A percentile compares a stretch with the other conserved stretches of the same genome.
Evolutionary conservation across 2,113 vertebrate genomes (phyloP).

Genomic region (Microcebus griseorufus): DNA sequence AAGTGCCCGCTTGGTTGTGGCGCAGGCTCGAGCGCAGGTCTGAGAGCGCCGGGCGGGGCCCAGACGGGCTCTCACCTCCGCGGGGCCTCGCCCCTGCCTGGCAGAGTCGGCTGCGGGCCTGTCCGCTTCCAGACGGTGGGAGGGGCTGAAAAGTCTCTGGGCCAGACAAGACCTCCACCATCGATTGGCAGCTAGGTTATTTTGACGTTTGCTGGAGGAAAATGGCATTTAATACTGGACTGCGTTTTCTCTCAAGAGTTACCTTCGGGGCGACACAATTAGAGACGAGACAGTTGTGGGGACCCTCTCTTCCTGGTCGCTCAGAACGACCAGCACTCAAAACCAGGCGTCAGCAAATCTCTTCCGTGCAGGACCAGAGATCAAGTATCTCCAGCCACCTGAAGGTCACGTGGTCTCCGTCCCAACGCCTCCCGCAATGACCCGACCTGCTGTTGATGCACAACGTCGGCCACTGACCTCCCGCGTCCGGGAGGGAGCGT

Average conservation of each 20-base stretch:
- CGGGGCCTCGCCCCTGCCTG: accelerated
- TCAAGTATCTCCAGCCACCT: too few species aligned
- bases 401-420: accelerated
- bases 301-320: accelerated
- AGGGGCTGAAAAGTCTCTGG: accelerated
- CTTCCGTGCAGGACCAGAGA: too few species aligned
- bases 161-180: accelerated
- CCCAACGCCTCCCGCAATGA: accelerated
- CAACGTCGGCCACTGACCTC: accelerated
- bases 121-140: accelerated
- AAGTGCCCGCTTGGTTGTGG: accelerated
- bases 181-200: accelerated
- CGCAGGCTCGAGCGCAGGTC: not conserved
- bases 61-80: accelerated
- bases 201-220: too few species aligned
- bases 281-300: accelerated
- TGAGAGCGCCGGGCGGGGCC: accelerated
- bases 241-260: not conserved
- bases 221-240: not conserved
- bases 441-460: accelerated
- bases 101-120: accelerated
- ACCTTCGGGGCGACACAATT: not conserved
- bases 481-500: accelerated
- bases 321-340: accelerated
- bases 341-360: accelerated